Percentiles rank a stretch among this genome's conserved stretches.
phyloP scores from a whole-genome alignment of 2,113 vertebrate genomes.

The Salvelinus sp. region DNA sequence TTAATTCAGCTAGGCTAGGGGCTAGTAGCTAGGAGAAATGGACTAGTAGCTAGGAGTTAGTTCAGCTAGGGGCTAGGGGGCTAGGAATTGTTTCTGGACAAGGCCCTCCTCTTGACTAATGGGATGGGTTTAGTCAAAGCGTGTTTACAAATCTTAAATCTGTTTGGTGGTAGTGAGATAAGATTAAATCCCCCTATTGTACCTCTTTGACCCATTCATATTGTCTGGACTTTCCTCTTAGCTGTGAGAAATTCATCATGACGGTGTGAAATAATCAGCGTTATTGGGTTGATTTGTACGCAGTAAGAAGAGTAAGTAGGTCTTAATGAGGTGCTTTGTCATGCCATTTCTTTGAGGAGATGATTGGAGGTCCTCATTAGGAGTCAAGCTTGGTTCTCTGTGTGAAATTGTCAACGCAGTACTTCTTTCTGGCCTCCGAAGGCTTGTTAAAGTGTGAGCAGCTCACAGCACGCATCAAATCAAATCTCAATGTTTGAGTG shows the following conservation, averaged over 20 bases:
- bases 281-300: slow-evolving; percentile 7
- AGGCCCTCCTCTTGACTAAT: too few species aligned
- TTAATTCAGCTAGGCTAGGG: too few species aligned
- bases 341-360: slow-evolving; percentile 14
- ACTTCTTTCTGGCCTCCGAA: slow-evolving; percentile 46
- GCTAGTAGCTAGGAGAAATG: too few species aligned
- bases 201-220: too few species aligned
- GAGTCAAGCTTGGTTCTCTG: slow-evolving; percentile 37
- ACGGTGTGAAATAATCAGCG: slow-evolving; percentile 3
- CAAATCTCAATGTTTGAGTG: too few species aligned
- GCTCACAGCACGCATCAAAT: not conserved
- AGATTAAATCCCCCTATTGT: not conserved
- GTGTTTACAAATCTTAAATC: too few species aligned
- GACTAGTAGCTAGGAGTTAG: too few species aligned
- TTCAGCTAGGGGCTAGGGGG: too few species aligned
- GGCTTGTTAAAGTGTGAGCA: slow-evolving; percentile 59
- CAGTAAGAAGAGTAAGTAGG: not conserved
- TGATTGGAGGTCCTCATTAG: slow-evolving; percentile 44
- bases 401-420: slow-evolving; percentile 52
- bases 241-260: not conserved
- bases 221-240: too few species aligned
- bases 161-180: not conserved
- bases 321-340: not conserved
- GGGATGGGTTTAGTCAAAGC: too few species aligned
- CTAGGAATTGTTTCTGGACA: too few species aligned